These are phyloP conservation scores for Phenacoccus solenopsis DNA, from an alignment of 1,140 invertebrate genomes.

Conservation along the genomic window DNA sequence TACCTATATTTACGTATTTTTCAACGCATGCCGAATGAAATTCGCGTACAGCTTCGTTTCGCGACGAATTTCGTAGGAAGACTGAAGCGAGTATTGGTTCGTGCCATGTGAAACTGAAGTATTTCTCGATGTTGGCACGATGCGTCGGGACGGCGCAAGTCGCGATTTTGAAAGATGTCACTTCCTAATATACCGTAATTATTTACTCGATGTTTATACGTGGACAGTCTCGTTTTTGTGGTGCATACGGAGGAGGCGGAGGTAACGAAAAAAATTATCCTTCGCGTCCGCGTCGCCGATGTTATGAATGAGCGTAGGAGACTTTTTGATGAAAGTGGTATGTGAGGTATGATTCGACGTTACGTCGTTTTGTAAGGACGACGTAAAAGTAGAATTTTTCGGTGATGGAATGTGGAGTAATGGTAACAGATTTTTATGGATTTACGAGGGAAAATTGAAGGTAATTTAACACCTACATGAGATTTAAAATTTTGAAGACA, in stretches of 20 bases:
- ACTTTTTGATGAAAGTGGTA: constrained; percentile 2
- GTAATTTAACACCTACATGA: no score
- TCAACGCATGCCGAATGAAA: not conserved
- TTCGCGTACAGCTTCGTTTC: not conserved
- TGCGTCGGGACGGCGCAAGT: not conserved
- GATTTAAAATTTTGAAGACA: no score
- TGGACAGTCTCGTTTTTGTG: not conserved
- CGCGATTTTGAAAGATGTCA: not conserved
- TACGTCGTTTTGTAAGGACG: no score
- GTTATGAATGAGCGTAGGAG: not conserved
- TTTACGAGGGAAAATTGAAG: no score
- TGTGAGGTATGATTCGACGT: no score
- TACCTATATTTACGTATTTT: not conserved
- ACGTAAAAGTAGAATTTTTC: no score
- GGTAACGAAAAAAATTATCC: not conserved
- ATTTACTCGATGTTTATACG: constrained; percentile 2
- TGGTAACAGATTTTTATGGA: no score
- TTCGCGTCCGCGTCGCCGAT: not conserved
- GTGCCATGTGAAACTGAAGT: not conserved
- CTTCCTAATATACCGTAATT: constrained; percentile 2
- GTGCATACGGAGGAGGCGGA: not conserved
- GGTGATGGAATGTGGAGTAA: no score
- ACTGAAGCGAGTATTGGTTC: not conserved
- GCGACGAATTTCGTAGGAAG: not conserved
- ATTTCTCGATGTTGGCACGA: not conserved